Conservation (phyloP, 2,797 vertebrate species). For the Sardinella longiceps region DNA sequence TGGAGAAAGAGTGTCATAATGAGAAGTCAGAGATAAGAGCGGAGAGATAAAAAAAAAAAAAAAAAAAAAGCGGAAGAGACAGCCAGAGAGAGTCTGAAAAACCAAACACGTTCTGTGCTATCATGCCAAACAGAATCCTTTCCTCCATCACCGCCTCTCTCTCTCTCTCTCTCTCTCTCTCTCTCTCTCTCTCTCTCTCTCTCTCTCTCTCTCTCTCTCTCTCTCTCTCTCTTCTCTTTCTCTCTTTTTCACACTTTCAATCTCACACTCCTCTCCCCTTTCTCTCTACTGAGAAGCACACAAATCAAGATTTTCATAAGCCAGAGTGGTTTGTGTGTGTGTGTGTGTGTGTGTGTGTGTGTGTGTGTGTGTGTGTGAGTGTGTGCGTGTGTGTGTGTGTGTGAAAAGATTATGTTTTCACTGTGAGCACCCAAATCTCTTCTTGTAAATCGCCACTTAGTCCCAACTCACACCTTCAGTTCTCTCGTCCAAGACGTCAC, state of each 20-base stretch:
- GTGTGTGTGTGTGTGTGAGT: no score
- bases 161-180: slow-evolving; percentile 2
- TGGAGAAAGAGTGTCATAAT: slow-evolving; percentile 21
- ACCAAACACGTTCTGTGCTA: not conserved
- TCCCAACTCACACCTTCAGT: not conserved
- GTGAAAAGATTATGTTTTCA: not conserved
- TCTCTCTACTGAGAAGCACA: not conserved
- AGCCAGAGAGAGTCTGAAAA: not conserved
- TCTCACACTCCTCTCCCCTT: not conserved
- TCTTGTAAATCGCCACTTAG: not conserved
- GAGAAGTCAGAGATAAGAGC: slow-evolving; percentile 13
- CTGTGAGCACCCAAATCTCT: not conserved
- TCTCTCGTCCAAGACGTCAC: not conserved
- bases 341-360: slow-evolving; percentile 1
- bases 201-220: not conserved
- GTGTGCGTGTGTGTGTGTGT: no score
- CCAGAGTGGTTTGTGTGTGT: not conserved
- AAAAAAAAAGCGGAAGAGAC: not conserved
- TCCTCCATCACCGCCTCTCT: not conserved
- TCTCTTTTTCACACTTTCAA: not conserved
- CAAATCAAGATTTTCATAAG: slow-evolving; percentile 31
- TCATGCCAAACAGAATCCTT: not conserved
- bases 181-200: not conserved
- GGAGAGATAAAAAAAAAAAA: not conserved
- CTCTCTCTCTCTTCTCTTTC: not conserved